These are phyloP conservation scores for Thalassarche chlororhynchos DNA, from an alignment of 2,113 vertebrate genomes.

Conservation along the genomic window DNA sequence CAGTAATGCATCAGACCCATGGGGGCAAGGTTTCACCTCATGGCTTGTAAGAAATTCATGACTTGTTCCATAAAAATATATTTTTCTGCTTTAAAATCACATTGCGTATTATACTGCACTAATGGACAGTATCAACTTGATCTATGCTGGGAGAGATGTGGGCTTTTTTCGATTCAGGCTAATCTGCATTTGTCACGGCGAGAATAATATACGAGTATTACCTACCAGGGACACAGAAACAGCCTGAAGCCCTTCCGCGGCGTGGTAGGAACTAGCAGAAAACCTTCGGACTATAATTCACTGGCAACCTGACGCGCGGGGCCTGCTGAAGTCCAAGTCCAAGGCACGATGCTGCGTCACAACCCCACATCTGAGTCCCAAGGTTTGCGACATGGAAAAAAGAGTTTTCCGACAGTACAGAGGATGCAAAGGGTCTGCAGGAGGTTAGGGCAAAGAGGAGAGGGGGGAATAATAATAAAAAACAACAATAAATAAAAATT, in stretches of 20 bases:
- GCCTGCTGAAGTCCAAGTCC: not conserved
- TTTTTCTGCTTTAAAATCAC: not conserved
- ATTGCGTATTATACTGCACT: rapidly evolving
- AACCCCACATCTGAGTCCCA: rapidly evolving
- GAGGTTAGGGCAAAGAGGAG: not conserved
- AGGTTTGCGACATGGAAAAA: rapidly evolving
- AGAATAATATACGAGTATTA: not conserved
- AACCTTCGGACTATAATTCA: not conserved
- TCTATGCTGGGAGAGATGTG: not conserved
- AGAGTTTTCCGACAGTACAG: not conserved
- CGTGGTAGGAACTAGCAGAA: rapidly evolving
- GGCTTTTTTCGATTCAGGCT: not conserved
- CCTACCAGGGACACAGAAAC: not conserved
- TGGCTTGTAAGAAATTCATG: not conserved
- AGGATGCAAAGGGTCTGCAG: too few species aligned
- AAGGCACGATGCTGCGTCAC: rapidly evolving
- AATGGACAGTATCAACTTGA: not conserved
- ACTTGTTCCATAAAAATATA: not conserved
- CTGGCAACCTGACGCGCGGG: rapidly evolving
- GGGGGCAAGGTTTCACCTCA: not conserved
- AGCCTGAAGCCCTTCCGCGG: not conserved
- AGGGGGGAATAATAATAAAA: too few species aligned
- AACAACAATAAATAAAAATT: not conserved
- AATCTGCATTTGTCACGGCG: not conserved
- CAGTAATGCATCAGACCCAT: rapidly evolving